Base-by-base conservation (phyloP, 2,113 vertebrate genomes). In the Camelus bactrianus region DNA sequence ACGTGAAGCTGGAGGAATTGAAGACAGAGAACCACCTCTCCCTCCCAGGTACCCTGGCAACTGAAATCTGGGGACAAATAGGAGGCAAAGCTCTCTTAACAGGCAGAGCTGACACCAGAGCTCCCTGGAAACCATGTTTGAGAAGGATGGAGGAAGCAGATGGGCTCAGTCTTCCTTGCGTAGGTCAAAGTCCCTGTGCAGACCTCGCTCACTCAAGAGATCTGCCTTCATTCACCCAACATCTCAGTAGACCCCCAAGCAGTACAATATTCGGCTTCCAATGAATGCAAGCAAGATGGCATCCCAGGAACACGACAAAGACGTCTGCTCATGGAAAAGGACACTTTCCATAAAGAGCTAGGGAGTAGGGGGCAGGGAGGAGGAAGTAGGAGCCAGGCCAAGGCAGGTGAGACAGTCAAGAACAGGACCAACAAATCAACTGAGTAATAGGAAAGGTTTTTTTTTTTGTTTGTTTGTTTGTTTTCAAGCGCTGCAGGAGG, bases 1-100 rank as follows among this genome's bases (percentile, higher is more conserved):
- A 79, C 28, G 16, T 0, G 0, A 16, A 60, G 38, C 38, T 62
- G 48, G 32, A n/a, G 60, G 13, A 50, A 67, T 0, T 70, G 58
- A 73, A 88, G n/a, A 24, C 38, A 20, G 22, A 73, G 17, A 54
- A n/a, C 26, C n/a, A 2, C 28, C 19, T 24, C 28, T 0, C 32
- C 48, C 14, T 28, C 52, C 6, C 8, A 52, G 75, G 30, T 46
- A 13, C 52, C 64, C n/a, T 73, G 77, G 38, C 48, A 84, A 32
- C 64, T n/a, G 58, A 60, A 73, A 81, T 24, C 50, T 46, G 56
- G 42, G 26, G 54, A 19, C 26, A 4, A 14, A n/a, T 2, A 16
- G 20, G 32, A 46, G 60, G 32, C 35, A 46, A 26, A 67, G 2
- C 22, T 65, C 20, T 75, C 26, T 42, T 67, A 48, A 64, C 1